phyloP scores from a whole-genome alignment of 1,140 invertebrate species.

The Heliothis subflexa region DNA sequence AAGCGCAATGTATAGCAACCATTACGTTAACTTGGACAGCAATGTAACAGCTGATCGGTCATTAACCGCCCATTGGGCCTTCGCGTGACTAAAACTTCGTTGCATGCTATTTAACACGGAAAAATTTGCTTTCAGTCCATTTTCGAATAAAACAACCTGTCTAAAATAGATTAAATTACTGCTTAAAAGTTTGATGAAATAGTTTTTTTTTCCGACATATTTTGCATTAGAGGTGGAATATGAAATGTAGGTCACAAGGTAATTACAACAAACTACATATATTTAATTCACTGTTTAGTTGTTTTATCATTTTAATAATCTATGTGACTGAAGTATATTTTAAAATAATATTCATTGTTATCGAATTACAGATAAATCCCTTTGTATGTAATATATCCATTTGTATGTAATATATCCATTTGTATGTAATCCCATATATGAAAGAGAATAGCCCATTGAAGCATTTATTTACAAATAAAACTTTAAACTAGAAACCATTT shows the following conservation, averaged over 20 bases:
- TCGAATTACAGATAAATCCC: too few relatives aligned
- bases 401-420: neutral
- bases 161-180: conserved; percentile 32
- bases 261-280: too few relatives aligned
- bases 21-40: conserved; percentile 39
- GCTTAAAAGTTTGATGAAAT: neutral
- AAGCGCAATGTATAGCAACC: conserved; percentile 23
- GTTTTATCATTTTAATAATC: too few relatives aligned
- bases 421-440: neutral
- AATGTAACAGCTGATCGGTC: conserved; percentile 33
- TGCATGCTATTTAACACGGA: conserved; percentile 39
- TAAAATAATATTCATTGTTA: too few relatives aligned
- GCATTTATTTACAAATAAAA: neutral
- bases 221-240: too few relatives aligned
- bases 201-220: neutral
- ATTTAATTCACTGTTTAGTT: too few relatives aligned
- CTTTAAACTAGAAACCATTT: neutral
- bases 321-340: too few relatives aligned
- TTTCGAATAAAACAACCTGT: conserved; percentile 32
- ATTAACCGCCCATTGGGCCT: conserved; percentile 36
- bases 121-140: conserved; percentile 38
- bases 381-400: neutral
- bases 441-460: neutral
- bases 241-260: too few relatives aligned
- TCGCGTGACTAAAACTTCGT: conserved; percentile 27